Evolutionary conservation across 92 coral and sea anemone genomes (phyloP), one percentile per base, ranked within the genome.

Genomic region (Bergia sp.): DNA sequence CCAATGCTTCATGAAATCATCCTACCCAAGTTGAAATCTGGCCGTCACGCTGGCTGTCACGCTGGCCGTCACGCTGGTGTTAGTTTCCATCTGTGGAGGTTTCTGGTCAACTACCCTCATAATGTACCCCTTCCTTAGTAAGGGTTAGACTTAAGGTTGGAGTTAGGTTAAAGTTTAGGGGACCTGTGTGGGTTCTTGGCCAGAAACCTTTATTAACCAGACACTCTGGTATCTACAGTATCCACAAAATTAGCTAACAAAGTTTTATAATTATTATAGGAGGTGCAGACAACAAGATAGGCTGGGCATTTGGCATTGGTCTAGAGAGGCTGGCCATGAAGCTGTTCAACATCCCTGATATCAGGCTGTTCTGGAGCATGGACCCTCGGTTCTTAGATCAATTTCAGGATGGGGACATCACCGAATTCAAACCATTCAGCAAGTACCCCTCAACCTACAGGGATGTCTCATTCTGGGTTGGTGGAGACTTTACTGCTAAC

Each of bases 291-390:
- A 92, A 88, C 78, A 92, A 93, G 50, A 95, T 97, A 66, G 99
- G 98, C 20, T 95, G 98, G 99, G 99, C 98, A 37, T 97, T 97
- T 93, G 99, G 99, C 7, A 91, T 96, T 86, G 99, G 99, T 39
- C 91, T 97, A 53, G 99, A 97, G 81, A 94, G 99, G 37, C 92
- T 97, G 57, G 99, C 99, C 71, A 97, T 97, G 99, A 93, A 88
- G 85, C 92, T 97, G 40, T 97, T 97, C 85, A 92, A 91, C 64
- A 97, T 97, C 73, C 99, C 99, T 13, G 99, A 97, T 76, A 97
- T 97, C 66, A 93, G 99, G 3, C 92, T 97, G 12, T 97, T 97
- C 88, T 97, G 99, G 99, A 97, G 99, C 73, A 89, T 85, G 38
- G 99, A 97, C 85, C 87, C 77, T 58, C 89, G 99, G 81, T 97